A percentile compares a stretch with the other conserved stretches of the same genome.
Evolutionary conservation across 2,797 vertebrate genomes (phyloP).

Genomic region (Gymnothorax reevesii): DNA sequence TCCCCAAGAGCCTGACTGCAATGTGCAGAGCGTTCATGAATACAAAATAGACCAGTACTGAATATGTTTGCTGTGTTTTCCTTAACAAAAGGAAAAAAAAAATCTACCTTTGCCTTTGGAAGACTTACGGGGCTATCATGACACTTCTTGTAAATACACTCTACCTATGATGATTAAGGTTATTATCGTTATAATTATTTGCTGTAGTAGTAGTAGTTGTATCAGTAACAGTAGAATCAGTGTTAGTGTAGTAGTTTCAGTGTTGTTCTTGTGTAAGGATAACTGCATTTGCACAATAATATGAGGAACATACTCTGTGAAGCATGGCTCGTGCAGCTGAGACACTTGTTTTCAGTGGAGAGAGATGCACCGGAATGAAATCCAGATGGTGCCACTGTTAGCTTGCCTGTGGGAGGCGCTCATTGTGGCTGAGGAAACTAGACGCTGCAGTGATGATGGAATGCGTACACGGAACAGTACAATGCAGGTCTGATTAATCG

Average conservation of each 20-base stretch:
- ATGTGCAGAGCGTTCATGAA: neutral
- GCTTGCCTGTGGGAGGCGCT: neutral
- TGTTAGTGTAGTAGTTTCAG: neutral
- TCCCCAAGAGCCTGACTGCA: neutral
- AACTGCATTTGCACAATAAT: neutral
- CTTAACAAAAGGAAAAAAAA: neutral
- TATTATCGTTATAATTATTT: neutral
- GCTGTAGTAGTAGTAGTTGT: neutral
- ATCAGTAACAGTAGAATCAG: neutral
- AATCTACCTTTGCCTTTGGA: neutral
- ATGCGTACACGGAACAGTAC: neutral
- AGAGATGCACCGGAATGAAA: neutral
- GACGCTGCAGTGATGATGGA: neutral
- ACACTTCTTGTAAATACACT: neutral
- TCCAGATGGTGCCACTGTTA: slow-evolving; percentile 1
- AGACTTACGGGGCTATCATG: neutral
- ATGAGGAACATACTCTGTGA: neutral
- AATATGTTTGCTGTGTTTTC: neutral
- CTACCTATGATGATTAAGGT: too few species aligned
- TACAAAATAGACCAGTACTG: neutral
- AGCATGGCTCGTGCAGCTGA: neutral
- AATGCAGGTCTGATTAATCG: neutral
- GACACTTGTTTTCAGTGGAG: neutral
- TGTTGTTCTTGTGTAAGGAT: neutral
- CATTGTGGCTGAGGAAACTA: neutral